Percentiles rank a stretch among this genome's conserved stretches.
These are phyloP conservation scores for Rhinolophus sinicus DNA, from an alignment of 2,113 vertebrate species.

Conservation along the genomic window DNA sequence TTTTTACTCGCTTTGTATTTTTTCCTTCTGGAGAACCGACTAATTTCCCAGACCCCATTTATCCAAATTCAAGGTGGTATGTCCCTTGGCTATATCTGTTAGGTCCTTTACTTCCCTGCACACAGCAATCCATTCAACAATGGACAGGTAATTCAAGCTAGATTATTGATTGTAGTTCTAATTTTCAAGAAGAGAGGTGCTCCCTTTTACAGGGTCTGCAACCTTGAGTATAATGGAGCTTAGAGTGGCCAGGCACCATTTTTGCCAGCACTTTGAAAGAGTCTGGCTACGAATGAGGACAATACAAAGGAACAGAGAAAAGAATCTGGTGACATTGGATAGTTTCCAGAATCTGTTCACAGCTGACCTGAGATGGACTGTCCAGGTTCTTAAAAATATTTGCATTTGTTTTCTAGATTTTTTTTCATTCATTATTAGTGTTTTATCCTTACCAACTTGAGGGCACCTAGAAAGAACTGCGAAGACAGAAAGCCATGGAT, in stretches of 20 bases:
- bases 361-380: neutral
- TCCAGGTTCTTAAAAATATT: conserved; percentile 69
- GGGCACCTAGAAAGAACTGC: conserved; percentile 80
- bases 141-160: neutral
- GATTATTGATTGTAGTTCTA: neutral
- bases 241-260: neutral
- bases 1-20: neutral
- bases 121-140: neutral
- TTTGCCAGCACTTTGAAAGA: neutral
- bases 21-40: neutral
- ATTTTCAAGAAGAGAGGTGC: neutral
- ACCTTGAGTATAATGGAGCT: neutral
- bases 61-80: neutral
- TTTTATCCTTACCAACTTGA: conserved; percentile 82
- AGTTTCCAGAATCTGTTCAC: neutral
- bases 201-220: neutral
- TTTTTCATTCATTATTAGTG: conserved; percentile 83
- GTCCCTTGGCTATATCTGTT: neutral
- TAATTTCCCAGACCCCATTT: neutral
- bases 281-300: neutral
- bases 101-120: neutral
- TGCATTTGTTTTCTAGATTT: conserved; percentile 85
- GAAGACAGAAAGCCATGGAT: conserved; percentile 27
- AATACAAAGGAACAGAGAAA: neutral
- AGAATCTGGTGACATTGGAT: neutral